phyloP scores from a whole-genome alignment of 2,888 invertebrate genomes.

The Pardosa pseudoannulata region DNA sequence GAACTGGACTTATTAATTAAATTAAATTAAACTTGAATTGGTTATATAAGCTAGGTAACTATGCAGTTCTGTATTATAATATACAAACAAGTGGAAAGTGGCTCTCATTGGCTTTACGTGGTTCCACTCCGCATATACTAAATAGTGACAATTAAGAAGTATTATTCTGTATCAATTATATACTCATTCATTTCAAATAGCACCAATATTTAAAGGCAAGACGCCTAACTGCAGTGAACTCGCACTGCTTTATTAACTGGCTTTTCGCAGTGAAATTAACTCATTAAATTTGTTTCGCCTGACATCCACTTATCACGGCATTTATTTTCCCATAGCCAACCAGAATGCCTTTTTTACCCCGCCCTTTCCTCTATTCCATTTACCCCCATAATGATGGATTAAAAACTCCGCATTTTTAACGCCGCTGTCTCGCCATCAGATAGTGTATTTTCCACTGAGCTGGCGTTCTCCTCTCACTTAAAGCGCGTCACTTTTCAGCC shows the following conservation, averaged over 20 bases:
- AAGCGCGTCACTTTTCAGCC: constrained; percentile 8
- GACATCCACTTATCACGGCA: constrained; percentile 1
- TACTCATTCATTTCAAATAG: too few species aligned
- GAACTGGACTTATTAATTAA: too few species aligned
- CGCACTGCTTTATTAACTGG: not conserved
- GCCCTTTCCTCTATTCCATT: not conserved
- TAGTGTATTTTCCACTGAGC: not conserved
- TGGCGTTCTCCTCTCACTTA: not conserved
- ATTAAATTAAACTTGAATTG: too few species aligned
- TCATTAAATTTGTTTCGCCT: constrained; percentile 11
- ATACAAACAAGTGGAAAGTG: too few species aligned
- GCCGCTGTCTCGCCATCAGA: not conserved
- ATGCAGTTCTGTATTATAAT: too few species aligned
- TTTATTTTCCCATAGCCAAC: constrained; percentile 15
- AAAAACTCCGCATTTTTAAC: constrained; percentile 13
- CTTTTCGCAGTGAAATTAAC: constrained; percentile 11
- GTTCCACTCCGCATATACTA: too few species aligned
- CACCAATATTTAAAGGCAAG: too few species aligned
- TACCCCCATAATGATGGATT: constrained; percentile 6
- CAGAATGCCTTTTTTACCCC: not conserved
- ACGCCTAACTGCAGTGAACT: too few species aligned
- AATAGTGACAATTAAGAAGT: too few species aligned
- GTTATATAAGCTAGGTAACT: too few species aligned
- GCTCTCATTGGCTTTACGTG: too few species aligned
- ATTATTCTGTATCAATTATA: too few species aligned